Percentiles rank a stretch among this genome's conserved stretches.
Evolutionary conservation across 2,797 vertebrate genomes (phyloP).

Genomic region (Morus bassanus): DNA sequence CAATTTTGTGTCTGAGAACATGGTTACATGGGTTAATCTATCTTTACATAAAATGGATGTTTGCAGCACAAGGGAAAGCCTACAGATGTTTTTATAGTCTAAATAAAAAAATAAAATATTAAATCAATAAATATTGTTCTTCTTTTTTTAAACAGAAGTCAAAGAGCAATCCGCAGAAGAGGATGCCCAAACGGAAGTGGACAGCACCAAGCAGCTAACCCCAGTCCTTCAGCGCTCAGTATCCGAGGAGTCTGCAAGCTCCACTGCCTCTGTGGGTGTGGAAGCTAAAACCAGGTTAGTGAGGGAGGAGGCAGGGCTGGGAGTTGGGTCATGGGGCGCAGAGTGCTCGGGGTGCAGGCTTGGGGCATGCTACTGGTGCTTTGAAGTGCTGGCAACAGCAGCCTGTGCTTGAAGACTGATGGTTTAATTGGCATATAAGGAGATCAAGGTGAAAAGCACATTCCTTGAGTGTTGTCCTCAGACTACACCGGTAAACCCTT

Average conservation of each 20-base stretch:
- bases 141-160: constrained; percentile 86
- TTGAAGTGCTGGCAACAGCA: neutral
- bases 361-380: neutral
- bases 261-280: constrained; percentile 82
- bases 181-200: constrained; percentile 70
- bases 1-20: neutral
- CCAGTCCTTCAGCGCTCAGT: constrained; percentile 79
- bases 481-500: too few relatives aligned
- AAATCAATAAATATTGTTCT: neutral
- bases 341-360: neutral
- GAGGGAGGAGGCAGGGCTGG: neutral
- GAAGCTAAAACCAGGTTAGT: constrained; percentile 93
- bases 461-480: too few relatives aligned
- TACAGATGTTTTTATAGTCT: neutral
- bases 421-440: neutral
- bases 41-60: neutral
- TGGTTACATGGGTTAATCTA: neutral
- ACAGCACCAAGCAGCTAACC: constrained; percentile 75
- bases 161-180: constrained; percentile 84
- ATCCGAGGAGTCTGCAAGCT: constrained; percentile 80
- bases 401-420: neutral
- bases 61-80: neutral
- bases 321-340: neutral
- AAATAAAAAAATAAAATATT: neutral
- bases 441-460: neutral